These are phyloP conservation scores for Andrena bicolor DNA, from an alignment of 2,888 invertebrate species.

Conservation along the genomic window DNA sequence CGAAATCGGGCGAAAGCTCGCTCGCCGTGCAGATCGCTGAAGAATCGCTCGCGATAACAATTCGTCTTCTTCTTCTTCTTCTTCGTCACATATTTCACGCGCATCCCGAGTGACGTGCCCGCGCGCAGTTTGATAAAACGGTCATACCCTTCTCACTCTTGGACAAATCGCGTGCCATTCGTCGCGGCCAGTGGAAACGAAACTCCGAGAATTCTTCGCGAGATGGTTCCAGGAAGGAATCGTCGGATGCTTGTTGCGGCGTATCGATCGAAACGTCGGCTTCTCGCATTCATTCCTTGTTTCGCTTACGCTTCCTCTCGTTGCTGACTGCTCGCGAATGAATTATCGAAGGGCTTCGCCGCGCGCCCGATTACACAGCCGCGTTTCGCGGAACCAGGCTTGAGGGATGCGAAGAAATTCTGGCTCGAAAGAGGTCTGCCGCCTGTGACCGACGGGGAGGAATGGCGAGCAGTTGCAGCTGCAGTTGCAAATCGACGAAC, in stretches of 20 bases:
- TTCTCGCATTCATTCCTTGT: not conserved
- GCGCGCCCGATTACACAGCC: slow-evolving; percentile 4
- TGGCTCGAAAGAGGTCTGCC: slow-evolving; percentile 2
- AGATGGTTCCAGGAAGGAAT: not conserved
- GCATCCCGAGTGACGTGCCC: not conserved
- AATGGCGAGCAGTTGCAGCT: slow-evolving; percentile 38
- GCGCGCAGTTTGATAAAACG: slow-evolving; percentile 2
- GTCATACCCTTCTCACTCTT: not conserved
- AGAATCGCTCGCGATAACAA: slow-evolving; percentile 9
- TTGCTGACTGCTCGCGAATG: not conserved
- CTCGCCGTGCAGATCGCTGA: not conserved
- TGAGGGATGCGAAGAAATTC: slow-evolving; percentile 16
- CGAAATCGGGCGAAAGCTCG: not conserved
- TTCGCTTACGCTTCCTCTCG: not conserved
- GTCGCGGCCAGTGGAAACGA: not conserved
- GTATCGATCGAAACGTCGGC: not conserved
- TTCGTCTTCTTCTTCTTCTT: not conserved
- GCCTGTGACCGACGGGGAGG: slow-evolving; percentile 46
- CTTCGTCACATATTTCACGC: slow-evolving; percentile 2
- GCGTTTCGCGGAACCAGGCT: slow-evolving; percentile 20
- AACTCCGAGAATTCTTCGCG: not conserved
- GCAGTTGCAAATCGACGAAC: slow-evolving; percentile 22
- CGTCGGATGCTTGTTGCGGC: not conserved
- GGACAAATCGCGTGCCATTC: not conserved
- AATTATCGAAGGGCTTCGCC: slow-evolving; percentile 6